These are phyloP conservation scores for Cyprinodon variegatus DNA, from an alignment of 2,113 vertebrate genomes.

Conservation along the genomic window DNA sequence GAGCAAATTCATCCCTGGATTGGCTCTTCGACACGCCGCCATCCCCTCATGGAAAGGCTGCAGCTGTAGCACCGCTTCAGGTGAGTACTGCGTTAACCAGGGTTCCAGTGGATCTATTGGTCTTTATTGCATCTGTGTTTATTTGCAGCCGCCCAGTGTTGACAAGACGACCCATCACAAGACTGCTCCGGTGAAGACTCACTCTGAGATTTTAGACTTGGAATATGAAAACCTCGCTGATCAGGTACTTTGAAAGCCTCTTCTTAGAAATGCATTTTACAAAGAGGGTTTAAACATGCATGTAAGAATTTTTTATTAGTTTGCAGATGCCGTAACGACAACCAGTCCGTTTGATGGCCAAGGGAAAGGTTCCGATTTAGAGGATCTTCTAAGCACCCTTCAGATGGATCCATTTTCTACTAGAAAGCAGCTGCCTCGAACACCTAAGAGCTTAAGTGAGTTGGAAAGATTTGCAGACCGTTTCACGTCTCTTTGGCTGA, in stretches of 20 bases:
- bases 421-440: slow-evolving; percentile 84
- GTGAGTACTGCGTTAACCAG: background rate
- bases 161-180: slow-evolving; percentile 5
- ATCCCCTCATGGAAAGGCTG: slow-evolving; percentile 2
- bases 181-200: slow-evolving; percentile 25
- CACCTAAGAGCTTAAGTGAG: slow-evolving; percentile 91
- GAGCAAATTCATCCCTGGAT: slow-evolving; percentile 49
- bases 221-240: slow-evolving; percentile 75
- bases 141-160: slow-evolving; percentile 33
- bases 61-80: background rate
- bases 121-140: background rate
- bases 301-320: slow-evolving; percentile 60
- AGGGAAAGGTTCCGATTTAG: slow-evolving; percentile 72
- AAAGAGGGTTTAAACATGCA: background rate
- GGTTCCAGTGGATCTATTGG: background rate
- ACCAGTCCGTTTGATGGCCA: slow-evolving; percentile 54
- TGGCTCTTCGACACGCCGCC: slow-evolving; percentile 55
- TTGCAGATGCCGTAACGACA: slow-evolving; percentile 80
- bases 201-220: slow-evolving; percentile 58
- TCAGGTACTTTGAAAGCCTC: slow-evolving; percentile 53
- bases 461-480: background rate
- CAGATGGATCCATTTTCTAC: slow-evolving; percentile 84
- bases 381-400: slow-evolving; percentile 74
- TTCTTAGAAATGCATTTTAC: background rate
- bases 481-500: background rate